These are phyloP conservation scores for Penaeus vannamei DNA, from an alignment of 1,140 invertebrate species.

Conservation along the genomic window DNA sequence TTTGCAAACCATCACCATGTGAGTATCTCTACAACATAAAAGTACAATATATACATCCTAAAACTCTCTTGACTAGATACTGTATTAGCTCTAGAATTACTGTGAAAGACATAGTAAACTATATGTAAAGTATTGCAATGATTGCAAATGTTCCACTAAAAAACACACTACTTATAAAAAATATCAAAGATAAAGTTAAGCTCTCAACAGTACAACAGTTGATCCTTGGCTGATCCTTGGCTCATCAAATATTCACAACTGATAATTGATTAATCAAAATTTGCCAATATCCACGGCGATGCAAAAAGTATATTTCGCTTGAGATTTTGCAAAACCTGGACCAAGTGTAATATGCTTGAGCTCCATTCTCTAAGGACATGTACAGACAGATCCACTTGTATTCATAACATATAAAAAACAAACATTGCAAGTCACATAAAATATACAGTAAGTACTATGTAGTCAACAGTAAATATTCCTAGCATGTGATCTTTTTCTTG, in stretches of 20 bases:
- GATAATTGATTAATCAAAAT: neutral
- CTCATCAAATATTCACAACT: no score
- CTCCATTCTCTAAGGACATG: no score
- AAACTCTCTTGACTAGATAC: conserved; percentile 60
- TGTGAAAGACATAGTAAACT: conserved; percentile 54
- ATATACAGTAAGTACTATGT: no score
- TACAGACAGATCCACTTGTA: no score
- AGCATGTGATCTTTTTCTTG: no score
- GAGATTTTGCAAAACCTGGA: no score
- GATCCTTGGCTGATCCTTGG: no score
- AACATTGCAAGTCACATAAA: no score
- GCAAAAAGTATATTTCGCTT: no score
- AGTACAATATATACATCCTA: conserved; percentile 61
- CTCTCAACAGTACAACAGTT: neutral
- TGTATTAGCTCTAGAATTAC: conserved; percentile 49
- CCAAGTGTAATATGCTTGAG: no score
- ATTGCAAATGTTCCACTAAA: neutral
- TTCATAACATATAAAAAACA: no score
- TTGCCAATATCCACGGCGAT: neutral
- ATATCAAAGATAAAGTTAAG: conserved; percentile 38
- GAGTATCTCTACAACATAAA: conserved; percentile 34
- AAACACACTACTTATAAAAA: conserved; percentile 29
- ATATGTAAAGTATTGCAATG: conserved; percentile 1
- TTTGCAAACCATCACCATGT: conserved; percentile 9
- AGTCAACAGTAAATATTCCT: no score